Evolutionary conservation across 2,797 vertebrate genomes (phyloP), one percentile per base, ranked within the genome.

Genomic region (Epinephelus awoara): DNA sequence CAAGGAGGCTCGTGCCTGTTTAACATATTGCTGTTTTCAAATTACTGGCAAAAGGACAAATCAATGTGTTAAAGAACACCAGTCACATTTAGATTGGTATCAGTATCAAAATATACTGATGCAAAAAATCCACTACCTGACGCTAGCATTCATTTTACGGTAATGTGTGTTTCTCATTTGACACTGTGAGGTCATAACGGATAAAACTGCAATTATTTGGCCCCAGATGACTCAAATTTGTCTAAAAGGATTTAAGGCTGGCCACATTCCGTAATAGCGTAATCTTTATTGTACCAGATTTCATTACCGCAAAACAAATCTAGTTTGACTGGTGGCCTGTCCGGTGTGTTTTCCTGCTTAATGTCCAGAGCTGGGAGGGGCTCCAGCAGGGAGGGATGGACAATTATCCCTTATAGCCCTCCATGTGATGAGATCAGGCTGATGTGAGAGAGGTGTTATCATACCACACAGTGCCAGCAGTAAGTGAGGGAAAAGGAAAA

Each of bases 291-390:
- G 42, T 15, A 55, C 23, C 50, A 65, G 52, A 84, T 82, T 67
- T 56, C 51, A 79, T 78, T 79, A 76, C 51, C 25, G 58, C 2
- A 5, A 52, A 14, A 34, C 49, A 81, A 79, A 67, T 75, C 64
- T 25, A 49, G 65, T 42, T 75, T 69, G 67, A 79, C 27, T 54
- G 56, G 65, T 49, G 51, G 47, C 44, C 67, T 76, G 55, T 55
- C 38, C 44, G 18, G 1, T 55, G 56, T 67, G 29, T 56, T 75
- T 63, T 67, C 47, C 71, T 79, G 67, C 21, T 44, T 72, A 61
- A n/a, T 64, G 52, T 80, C 66, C 21, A 76, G 12, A 57, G 19
- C 25, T 50, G 21, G 54, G 34, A 62, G 54, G 54, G 50, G 40
- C 71, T 69, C 38, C 61, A 65, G 47, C 9, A 47, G 8, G 49